A percentile compares a stretch with the other conserved stretches of the same genome.
These are phyloP conservation scores for Eupithecia insigniata DNA, from an alignment of 2,888 invertebrate species.

Conservation along the genomic window DNA sequence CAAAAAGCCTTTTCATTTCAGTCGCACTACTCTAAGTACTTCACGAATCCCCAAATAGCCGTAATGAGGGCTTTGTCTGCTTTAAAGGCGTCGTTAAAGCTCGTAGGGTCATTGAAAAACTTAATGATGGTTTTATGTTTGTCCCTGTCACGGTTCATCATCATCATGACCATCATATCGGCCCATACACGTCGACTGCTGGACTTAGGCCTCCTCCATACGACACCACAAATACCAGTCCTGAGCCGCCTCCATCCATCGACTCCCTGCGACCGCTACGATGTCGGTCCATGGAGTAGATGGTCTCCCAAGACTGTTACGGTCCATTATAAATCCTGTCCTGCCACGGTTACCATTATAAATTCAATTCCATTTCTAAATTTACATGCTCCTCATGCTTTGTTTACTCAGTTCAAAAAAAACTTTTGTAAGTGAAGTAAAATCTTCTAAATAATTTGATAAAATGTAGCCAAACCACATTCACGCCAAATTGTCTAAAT, in stretches of 20 bases:
- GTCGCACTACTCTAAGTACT: slow-evolving; percentile 9
- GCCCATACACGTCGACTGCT: too few species aligned
- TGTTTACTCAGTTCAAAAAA: too few species aligned
- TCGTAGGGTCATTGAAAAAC: slow-evolving; percentile 34
- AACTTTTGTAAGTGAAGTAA: background rate
- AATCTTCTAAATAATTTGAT: background rate
- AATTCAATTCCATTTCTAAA: background rate
- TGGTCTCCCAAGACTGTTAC: too few species aligned
- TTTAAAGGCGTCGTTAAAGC: slow-evolving; percentile 34
- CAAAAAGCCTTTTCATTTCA: background rate
- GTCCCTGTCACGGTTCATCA: background rate
- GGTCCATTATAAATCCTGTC: too few species aligned
- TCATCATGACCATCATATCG: too few species aligned
- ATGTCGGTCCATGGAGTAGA: too few species aligned
- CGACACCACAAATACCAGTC: too few species aligned
- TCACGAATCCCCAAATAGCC: slow-evolving; percentile 22
- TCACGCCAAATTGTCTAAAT: slow-evolving; percentile 3
- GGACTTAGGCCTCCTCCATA: too few species aligned
- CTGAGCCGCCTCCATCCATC: too few species aligned
- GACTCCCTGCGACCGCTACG: too few species aligned
- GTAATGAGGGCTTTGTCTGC: slow-evolving; percentile 31
- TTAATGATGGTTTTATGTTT: slow-evolving; percentile 30
- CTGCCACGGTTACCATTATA: background rate
- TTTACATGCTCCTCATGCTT: background rate
- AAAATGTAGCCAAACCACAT: slow-evolving; percentile 1